Conservation (phyloP, 2,797 vertebrate species). For the Columba guinea region DNA sequence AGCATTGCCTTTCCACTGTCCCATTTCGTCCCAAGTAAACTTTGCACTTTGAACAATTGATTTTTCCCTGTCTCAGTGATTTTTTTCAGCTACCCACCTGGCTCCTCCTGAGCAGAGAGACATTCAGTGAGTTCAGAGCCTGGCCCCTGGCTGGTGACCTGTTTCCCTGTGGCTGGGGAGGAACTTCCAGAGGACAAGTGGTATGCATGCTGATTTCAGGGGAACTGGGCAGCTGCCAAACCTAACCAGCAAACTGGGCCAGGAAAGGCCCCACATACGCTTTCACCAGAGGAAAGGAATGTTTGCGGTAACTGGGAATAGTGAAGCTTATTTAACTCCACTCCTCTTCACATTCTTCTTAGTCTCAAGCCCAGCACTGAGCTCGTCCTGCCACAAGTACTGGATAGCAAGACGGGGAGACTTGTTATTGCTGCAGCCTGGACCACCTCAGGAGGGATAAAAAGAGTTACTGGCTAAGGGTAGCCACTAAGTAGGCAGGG, state of each 20-base stretch:
- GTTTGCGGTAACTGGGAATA: conserved; percentile 37
- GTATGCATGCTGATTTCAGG: neutral
- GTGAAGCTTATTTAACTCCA: neutral
- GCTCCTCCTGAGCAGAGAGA: neutral
- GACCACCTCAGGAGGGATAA: neutral
- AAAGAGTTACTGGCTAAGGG: neutral
- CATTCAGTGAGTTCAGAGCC: neutral
- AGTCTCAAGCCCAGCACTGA: neutral
- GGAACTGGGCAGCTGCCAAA: conserved; percentile 19
- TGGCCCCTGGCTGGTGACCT: conserved; percentile 17
- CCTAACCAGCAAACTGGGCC: neutral
- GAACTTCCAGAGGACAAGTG: conserved; percentile 32
- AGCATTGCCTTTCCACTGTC: neutral
- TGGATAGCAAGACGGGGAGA: accelerated
- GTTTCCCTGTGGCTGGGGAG: conserved; percentile 36
- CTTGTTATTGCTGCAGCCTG: neutral
- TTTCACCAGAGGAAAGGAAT: conserved; percentile 54
- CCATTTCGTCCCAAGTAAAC: neutral
- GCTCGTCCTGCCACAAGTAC: neutral
- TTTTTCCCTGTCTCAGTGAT: conserved; percentile 7
- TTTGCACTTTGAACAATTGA: neutral
- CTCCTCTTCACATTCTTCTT: neutral
- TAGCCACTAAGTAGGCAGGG: neutral
- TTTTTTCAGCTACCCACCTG: conserved; percentile 18
- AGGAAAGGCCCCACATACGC: neutral